Percentiles rank a stretch among this genome's conserved stretches.
Conservation (phyloP, 2,888 invertebrate species). For the Agriotes lineatus region DNA sequence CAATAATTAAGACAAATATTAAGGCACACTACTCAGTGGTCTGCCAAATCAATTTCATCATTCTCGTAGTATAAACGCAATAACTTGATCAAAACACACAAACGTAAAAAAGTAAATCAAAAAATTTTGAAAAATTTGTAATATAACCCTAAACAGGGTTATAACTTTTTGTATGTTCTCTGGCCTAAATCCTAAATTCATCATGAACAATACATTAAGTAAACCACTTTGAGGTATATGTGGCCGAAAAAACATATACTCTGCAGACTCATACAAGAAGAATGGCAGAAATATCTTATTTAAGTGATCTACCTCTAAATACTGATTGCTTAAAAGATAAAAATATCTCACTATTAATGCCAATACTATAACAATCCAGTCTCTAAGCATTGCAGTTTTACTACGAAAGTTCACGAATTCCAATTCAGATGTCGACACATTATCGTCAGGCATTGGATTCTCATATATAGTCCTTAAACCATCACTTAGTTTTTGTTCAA, state of each 20-base stretch:
- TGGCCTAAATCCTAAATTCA: constrained; percentile 56
- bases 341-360: constrained; percentile 24
- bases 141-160: background rate
- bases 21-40: background rate
- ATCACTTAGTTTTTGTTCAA: no score
- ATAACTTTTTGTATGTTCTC: constrained; percentile 16
- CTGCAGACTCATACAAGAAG: constrained; percentile 66
- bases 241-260: constrained; percentile 64
- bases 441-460: constrained; percentile 49
- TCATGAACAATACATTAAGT: constrained; percentile 65
- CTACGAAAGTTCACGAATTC: constrained; percentile 10
- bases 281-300: constrained; percentile 70
- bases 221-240: constrained; percentile 63
- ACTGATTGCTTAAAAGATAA: constrained; percentile 13
- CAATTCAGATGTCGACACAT: background rate
- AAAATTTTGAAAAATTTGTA: constrained; percentile 65
- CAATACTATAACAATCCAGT: constrained; percentile 22
- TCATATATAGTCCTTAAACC: constrained; percentile 24
- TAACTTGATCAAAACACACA: constrained; percentile 65
- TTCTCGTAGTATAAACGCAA: background rate
- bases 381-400: background rate
- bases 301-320: constrained; percentile 50
- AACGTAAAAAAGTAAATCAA: constrained; percentile 70
- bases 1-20: background rate
- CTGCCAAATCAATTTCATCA: background rate